Base-by-base conservation (phyloP, 2,113 vertebrate species). In the Barnardius zonarius region DNA sequence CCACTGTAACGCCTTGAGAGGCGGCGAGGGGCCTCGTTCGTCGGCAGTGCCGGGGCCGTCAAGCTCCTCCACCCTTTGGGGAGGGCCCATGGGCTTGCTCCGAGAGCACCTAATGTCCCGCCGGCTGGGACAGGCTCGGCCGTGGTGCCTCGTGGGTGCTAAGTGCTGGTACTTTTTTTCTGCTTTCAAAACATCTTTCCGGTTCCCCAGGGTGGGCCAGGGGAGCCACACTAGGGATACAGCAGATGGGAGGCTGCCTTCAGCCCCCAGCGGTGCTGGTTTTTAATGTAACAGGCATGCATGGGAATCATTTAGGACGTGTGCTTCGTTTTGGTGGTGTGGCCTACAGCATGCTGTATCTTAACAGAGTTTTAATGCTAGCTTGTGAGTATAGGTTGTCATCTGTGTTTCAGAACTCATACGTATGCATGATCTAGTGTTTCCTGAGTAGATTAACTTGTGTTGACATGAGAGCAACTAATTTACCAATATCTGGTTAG, bases 211-310 rank as follows among this genome's bases (percentile, higher is more conserved):
- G 3, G 16, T 8, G 48, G 78, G 13, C 5, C 6, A 27, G 37
- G 55, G 46, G 39, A 75, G 0, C 19, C 35, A 7, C 61, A 13
- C 11, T 4, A 7, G 18, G 62, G 5, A 3, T 35, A 15, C 24
- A 14, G 1, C 43, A 35, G 43, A 8, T 33, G 52, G 17, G 62
- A 24, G 37, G 37, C 31, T 44, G 33, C 69, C 25, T 16, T 8
- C 20, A 19, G 31, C 5, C 14, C n/a, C 15, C 62, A 10, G 57
- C 1, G 10, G 17, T 67, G 66, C 59, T 39, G 39, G n/a, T 20
- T 49, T 35, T 33, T 31, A 2, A 0, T 16, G 68, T 37, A 7
- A 2, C 10, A 0, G 2, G n/a, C 2, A 0, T 8, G 22, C 23
- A 3, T 0, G 8, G 80, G 31, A 24, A 2, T 68, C 5, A 0